Conservation (phyloP, 2,113 vertebrate genomes). For the Oncorhynchus clarkii region DNA sequence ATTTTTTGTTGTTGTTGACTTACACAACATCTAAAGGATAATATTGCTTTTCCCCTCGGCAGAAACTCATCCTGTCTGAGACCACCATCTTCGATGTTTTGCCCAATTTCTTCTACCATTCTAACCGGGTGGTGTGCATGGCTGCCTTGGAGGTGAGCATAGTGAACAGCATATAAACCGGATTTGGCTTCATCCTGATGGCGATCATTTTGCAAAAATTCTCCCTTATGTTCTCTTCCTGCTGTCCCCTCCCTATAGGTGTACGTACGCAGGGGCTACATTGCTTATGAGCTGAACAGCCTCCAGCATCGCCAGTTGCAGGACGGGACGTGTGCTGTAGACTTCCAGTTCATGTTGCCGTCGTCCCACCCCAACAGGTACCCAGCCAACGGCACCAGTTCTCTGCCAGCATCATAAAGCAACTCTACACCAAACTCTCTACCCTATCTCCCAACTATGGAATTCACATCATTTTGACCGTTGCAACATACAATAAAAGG, state of each 20-base stretch:
- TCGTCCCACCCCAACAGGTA: conserved; percentile 96
- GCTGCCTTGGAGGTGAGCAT: conserved; percentile 89
- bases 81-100: conserved; percentile 97
- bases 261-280: conserved; percentile 91
- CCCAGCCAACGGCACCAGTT: not conserved
- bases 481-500: no score
- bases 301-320: conserved; percentile 91
- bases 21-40: not conserved
- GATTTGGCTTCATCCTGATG: not conserved
- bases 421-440: no score
- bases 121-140: conserved; percentile 92
- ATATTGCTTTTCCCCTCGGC: not conserved
- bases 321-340: conserved; percentile 87
- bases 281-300: conserved; percentile 95
- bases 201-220: not conserved
- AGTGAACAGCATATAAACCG: not conserved
- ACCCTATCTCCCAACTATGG: no score
- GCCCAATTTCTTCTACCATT: conserved; percentile 93
- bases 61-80: conserved; percentile 98
- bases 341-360: conserved; percentile 96
- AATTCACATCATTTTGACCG: no score
- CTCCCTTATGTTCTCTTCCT: not conserved
- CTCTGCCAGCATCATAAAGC: not conserved
- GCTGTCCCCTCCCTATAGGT: conserved; percentile 73
- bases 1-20: not conserved